These are phyloP conservation scores for Sebastes oblongus DNA, from an alignment of 2,797 vertebrate species.

Conservation along the genomic window DNA sequence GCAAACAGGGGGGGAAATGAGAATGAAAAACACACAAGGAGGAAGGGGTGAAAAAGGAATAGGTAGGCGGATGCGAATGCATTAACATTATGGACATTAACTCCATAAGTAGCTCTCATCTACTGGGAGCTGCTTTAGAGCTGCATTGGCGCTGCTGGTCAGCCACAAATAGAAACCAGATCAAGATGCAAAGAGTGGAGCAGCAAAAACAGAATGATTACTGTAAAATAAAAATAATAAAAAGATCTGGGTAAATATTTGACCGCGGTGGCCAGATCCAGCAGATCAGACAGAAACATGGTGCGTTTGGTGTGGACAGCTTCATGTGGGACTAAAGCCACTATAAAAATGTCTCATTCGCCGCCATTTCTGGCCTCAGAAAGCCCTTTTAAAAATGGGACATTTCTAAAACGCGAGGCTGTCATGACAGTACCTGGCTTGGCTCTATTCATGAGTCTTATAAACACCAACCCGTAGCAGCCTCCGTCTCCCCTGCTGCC, in stretches of 20 bases:
- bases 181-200: conserved; percentile 5
- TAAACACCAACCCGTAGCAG: conserved; percentile 64
- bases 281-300: conserved; percentile 29
- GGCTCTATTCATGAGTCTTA: conserved; percentile 58
- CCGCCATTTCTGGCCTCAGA: neutral
- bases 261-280: neutral
- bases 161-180: conserved; percentile 53
- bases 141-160: neutral
- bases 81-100: conserved; percentile 45
- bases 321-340: conserved; percentile 40
- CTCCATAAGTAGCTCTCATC: conserved; percentile 43
- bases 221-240: conserved; percentile 6
- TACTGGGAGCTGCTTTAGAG: conserved; percentile 11
- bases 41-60: neutral
- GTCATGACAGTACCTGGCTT: conserved; percentile 63
- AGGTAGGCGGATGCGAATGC: neutral
- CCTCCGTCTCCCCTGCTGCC: conserved; percentile 56
- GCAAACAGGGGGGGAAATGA: neutral
- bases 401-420: conserved; percentile 20
- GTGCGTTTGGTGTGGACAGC: conserved; percentile 11
- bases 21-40: neutral
- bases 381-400: conserved; percentile 18
- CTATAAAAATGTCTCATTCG: neutral
- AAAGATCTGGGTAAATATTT: conserved; percentile 54
- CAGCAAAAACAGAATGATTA: conserved; percentile 2